These are phyloP conservation scores for Amblyraja radiata DNA, from an alignment of 2,797 vertebrate genomes.

Conservation along the genomic window DNA sequence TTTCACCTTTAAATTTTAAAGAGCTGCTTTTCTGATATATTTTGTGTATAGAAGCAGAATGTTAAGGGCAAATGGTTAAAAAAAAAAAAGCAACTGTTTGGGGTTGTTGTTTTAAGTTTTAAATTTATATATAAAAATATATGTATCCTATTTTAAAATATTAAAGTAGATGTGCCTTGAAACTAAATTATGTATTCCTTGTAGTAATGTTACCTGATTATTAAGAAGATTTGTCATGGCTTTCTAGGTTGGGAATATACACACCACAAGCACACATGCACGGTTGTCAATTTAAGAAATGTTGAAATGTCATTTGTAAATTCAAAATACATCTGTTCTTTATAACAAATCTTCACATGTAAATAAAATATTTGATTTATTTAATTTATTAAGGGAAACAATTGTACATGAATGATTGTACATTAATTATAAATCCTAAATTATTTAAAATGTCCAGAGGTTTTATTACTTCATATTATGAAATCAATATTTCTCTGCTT, in stretches of 20 bases:
- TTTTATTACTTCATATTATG: neutral
- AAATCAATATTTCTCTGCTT: neutral
- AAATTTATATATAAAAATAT: neutral
- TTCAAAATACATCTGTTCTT: neutral
- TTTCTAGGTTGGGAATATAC: too few relatives aligned
- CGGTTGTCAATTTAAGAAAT: neutral
- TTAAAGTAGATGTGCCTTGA: neutral
- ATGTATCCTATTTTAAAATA: neutral
- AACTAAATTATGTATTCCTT: neutral
- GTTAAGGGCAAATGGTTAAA: neutral
- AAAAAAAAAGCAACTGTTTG: neutral
- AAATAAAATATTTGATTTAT: conserved; percentile 15
- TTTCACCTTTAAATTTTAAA: neutral
- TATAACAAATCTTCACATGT: neutral
- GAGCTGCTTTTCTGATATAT: neutral
- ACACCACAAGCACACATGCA: too few relatives aligned
- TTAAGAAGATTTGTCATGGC: neutral
- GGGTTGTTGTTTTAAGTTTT: neutral
- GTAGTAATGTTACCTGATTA: neutral
- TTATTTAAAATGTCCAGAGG: neutral
- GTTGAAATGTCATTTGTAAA: neutral
- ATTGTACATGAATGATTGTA: neutral
- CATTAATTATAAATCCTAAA: neutral
- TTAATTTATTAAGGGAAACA: neutral
- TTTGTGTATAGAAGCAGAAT: neutral